A percentile compares a stretch with the other conserved stretches of the same genome.
Evolutionary conservation across 2,113 vertebrate species (phyloP).

Genomic region (Cyphomyrus plagiostoma): DNA sequence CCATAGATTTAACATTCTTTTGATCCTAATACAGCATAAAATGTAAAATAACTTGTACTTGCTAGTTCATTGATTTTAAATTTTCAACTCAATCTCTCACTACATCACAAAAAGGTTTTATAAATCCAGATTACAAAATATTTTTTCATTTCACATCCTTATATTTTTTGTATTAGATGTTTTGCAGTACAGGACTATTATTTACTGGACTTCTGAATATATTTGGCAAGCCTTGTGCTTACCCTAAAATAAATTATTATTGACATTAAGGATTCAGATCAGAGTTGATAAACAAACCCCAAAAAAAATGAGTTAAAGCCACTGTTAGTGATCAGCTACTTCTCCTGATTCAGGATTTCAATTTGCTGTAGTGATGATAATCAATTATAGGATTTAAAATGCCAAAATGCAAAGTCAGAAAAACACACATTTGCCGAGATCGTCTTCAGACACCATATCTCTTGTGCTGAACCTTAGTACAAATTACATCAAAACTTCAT

Average conservation of each 20-base stretch:
- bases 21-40: neutral
- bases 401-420: neutral
- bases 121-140: neutral
- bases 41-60: neutral
- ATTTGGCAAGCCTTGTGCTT: neutral
- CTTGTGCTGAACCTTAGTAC: neutral
- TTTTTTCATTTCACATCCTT: neutral
- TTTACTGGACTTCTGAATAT: neutral
- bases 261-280: neutral
- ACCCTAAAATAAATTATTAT: neutral
- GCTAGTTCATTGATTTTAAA: neutral
- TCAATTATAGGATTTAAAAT: neutral
- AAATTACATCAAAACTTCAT: neutral
- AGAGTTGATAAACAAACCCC: neutral
- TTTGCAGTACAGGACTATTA: neutral
- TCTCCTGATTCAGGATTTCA: neutral
- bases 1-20: neutral
- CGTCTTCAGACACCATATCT: neutral
- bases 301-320: neutral
- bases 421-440: neutral
- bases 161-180: neutral
- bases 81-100: neutral
- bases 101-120: neutral
- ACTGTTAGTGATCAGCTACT: neutral
- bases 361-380: neutral